Conservation (phyloP, 2,113 vertebrate species). For the Dicentrarchus labrax region DNA sequence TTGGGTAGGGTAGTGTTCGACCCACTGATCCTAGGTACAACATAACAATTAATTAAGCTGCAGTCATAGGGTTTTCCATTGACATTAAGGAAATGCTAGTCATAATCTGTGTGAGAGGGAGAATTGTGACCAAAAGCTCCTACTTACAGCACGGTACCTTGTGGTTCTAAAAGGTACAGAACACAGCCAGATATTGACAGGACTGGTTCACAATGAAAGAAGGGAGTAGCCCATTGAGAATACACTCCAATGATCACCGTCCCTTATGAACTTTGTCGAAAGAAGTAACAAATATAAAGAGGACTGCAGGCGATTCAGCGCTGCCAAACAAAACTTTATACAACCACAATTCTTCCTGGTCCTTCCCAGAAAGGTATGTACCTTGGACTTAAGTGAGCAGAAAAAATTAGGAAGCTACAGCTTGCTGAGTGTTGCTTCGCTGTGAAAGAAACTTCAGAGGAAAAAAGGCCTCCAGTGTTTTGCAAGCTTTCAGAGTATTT, state of each 20-base stretch:
- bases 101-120: background rate
- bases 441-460: slow-evolving; percentile 17
- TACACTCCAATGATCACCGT: background rate
- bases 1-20: background rate
- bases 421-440: slow-evolving; percentile 14
- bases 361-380: slow-evolving; percentile 3
- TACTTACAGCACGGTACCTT: background rate
- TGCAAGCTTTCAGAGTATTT: slow-evolving; percentile 17
- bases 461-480: slow-evolving; percentile 5
- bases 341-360: background rate
- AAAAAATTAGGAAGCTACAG: background rate
- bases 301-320: background rate
- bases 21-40: background rate
- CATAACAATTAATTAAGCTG: background rate
- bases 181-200: slow-evolving; percentile 16
- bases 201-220: background rate
- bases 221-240: background rate
- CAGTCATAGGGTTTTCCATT: background rate
- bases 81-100: background rate
- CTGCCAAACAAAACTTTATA: background rate
- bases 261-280: background rate
- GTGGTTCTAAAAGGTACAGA: background rate
- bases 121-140: background rate
- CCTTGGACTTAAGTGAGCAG: slow-evolving; percentile 1
- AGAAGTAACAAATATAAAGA: background rate